Evolutionary conservation across 2,797 vertebrate genomes (phyloP).

Genomic region (Eospalax fontanierii): DNA sequence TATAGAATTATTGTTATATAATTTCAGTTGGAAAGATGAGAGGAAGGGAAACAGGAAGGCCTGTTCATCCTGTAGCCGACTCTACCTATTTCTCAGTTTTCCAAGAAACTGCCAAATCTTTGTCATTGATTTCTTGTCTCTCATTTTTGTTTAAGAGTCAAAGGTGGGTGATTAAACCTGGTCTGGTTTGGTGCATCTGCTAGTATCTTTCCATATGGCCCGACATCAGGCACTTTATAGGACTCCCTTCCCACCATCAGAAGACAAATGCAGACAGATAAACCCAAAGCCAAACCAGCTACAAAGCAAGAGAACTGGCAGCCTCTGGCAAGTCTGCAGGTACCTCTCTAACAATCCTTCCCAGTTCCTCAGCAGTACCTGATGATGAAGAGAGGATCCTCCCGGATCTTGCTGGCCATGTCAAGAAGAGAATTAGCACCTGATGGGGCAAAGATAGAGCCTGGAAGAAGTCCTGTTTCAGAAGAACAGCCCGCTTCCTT

Average conservation of each 20-base stretch:
- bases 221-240: neutral
- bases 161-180: slow-evolving; percentile 28
- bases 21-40: neutral
- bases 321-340: neutral
- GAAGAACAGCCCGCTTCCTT: slow-evolving; percentile 93
- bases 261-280: neutral
- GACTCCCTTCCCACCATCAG: neutral
- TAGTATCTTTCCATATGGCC: neutral
- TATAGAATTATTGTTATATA: neutral
- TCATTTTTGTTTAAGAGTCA: slow-evolving; percentile 20
- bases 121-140: slow-evolving; percentile 29
- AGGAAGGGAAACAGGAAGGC: neutral
- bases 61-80: neutral
- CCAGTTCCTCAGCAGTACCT: slow-evolving; percentile 88
- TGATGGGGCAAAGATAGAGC: slow-evolving; percentile 94
- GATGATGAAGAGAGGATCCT: slow-evolving; percentile 97
- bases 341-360: neutral
- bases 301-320: neutral
- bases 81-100: neutral
- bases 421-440: slow-evolving; percentile 94
- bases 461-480: slow-evolving; percentile 96
- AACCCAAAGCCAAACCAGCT: neutral
- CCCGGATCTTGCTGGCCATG: slow-evolving; percentile 97
- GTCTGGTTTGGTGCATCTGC: neutral
- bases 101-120: neutral